phyloP scores from a whole-genome alignment of 53 echinoderm and acorn worm genomes.

The Mesocentrotus franciscanus region DNA sequence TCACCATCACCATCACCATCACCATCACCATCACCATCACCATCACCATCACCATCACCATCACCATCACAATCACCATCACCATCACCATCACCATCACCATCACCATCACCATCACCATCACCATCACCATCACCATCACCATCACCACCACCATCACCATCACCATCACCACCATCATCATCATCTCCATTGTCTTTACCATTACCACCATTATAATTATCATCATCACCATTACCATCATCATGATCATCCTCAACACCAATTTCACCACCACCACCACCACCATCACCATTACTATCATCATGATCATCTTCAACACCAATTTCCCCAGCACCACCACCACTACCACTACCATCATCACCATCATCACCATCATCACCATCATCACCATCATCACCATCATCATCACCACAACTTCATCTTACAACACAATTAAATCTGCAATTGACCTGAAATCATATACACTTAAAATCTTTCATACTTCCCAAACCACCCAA shows the following conservation, averaged over 20 bases:
- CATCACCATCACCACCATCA: constrained; percentile 27
- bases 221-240: not conserved
- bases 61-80: not conserved
- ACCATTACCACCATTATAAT: not conserved
- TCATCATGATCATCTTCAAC: constrained; percentile 13
- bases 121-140: not conserved
- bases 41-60: constrained; percentile 9
- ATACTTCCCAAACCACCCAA: not conserved
- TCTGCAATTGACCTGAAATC: not conserved
- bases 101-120: not conserved
- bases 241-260: constrained; percentile 20
- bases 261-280: constrained; percentile 14
- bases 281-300: constrained; percentile 2
- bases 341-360: not conserved
- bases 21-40: constrained; percentile 25
- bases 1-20: constrained; percentile 37
- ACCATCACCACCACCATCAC: constrained; percentile 11
- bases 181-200: not conserved
- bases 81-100: constrained; percentile 13
- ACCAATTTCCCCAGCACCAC: not conserved
- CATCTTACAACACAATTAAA: not conserved
- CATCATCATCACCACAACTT: not conserved
- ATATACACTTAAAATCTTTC: not conserved
- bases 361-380: not conserved
- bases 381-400: constrained; percentile 20